Percentiles rank a stretch among this genome's conserved stretches.
Evolutionary conservation across 2,113 vertebrate genomes (phyloP).

Genomic region (Mesitornis unicolor): DNA sequence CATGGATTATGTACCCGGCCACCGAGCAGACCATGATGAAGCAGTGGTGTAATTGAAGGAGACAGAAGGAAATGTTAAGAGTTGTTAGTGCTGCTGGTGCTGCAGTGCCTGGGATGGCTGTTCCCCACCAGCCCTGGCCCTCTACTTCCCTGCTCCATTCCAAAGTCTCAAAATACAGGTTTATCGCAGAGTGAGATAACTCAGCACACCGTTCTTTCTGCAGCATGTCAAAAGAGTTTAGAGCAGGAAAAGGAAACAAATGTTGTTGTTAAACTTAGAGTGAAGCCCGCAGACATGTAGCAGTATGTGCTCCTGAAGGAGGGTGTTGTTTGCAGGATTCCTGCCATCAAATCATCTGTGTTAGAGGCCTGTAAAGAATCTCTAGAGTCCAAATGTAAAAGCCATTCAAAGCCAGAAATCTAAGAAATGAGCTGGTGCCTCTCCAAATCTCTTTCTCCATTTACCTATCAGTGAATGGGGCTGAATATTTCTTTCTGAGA

Average conservation of each 20-base stretch:
- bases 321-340: not conserved
- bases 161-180: not conserved
- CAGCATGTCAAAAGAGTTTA: not conserved
- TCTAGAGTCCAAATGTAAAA: not conserved
- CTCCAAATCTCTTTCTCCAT: not conserved
- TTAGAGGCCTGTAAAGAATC: not conserved
- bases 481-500: not conserved
- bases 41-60: slow-evolving; percentile 65
- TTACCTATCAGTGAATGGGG: not conserved
- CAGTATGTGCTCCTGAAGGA: not conserved
- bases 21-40: slow-evolving; percentile 61
- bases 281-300: not conserved
- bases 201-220: not conserved
- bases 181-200: not conserved
- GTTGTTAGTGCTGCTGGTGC: slow-evolving; percentile 48
- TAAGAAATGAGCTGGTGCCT: not conserved
- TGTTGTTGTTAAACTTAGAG: fast-evolving
- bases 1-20: slow-evolving; percentile 52
- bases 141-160: not conserved
- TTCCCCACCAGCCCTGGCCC: not conserved
- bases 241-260: not conserved
- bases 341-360: not conserved
- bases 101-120: not conserved
- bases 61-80: slow-evolving; percentile 73
- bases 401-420: not conserved